Conservation (phyloP, 2,113 vertebrate genomes). For the Synchiropus splendidus region DNA sequence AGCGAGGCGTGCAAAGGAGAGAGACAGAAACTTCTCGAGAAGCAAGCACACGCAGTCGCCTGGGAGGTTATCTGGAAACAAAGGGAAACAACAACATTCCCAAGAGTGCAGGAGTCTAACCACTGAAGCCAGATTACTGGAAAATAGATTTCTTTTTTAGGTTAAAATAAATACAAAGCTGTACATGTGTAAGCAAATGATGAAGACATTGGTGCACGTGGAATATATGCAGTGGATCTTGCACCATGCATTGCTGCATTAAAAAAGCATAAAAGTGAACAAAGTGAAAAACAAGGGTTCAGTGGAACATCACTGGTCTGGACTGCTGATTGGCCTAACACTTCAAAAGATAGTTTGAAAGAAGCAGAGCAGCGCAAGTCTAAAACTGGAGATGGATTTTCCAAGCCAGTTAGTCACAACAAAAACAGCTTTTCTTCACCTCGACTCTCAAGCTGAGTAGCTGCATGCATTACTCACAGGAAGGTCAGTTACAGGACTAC, state of each 20-base stretch:
- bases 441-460: constrained; percentile 5
- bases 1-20: constrained; percentile 43
- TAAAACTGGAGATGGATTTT: constrained; percentile 10
- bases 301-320: too few relatives aligned
- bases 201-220: too few relatives aligned
- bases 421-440: constrained; percentile 12
- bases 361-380: constrained; percentile 5
- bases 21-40: constrained; percentile 36
- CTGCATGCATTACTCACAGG: constrained; percentile 1
- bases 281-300: too few relatives aligned
- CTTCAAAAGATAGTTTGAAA: too few relatives aligned
- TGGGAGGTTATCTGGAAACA: constrained; percentile 6
- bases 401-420: constrained; percentile 41
- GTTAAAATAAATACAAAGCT: too few relatives aligned
- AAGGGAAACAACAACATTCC: constrained; percentile 13
- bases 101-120: constrained; percentile 2
- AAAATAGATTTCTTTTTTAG: too few relatives aligned
- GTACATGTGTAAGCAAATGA: too few relatives aligned
- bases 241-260: too few relatives aligned
- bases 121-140: too few relatives aligned
- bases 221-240: too few relatives aligned
- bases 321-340: too few relatives aligned
- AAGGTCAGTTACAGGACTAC: constrained; percentile 33
- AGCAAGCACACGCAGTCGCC: constrained; percentile 17
- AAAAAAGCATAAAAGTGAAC: too few relatives aligned